phyloP scores from a whole-genome alignment of 1,140 invertebrate genomes.

The Drepana arcuata region DNA sequence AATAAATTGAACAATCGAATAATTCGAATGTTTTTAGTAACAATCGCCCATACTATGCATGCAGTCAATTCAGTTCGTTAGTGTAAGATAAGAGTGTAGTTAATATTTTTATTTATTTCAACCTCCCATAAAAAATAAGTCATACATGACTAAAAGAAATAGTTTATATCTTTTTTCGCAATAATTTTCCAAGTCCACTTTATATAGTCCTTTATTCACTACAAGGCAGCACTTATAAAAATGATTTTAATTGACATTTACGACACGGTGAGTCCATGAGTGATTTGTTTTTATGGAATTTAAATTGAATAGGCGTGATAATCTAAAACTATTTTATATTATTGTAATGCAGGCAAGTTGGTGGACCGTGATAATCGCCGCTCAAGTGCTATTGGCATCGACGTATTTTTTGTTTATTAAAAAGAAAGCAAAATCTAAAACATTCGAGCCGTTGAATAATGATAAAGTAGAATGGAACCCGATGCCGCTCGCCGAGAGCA shows the following conservation, averaged over 20 bases:
- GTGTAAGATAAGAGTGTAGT: constrained; percentile 14
- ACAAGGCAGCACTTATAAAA: constrained; percentile 5
- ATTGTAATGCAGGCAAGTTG: constrained; percentile 44
- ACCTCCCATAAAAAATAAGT: too few relatives aligned
- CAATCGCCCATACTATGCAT: too few relatives aligned
- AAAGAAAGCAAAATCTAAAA: constrained; percentile 40
- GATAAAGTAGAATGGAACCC: constrained; percentile 56
- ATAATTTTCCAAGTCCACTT: background rate
- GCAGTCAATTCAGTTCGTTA: too few relatives aligned
- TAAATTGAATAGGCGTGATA: background rate
- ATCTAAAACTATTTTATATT: background rate
- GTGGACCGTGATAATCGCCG: constrained; percentile 55
- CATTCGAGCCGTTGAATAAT: constrained; percentile 25
- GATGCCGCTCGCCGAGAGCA: constrained; percentile 46
- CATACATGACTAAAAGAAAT: too few relatives aligned
- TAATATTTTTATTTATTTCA: too few relatives aligned
- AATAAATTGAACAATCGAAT: too few relatives aligned
- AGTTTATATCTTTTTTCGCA: background rate
- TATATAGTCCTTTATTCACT: background rate
- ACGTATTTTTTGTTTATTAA: constrained; percentile 41
- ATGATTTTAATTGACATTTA: constrained; percentile 56
- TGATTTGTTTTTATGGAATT: background rate
- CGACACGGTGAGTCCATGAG: constrained; percentile 38
- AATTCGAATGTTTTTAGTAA: too few relatives aligned
- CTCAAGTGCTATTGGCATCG: constrained; percentile 50